Conservation (phyloP, 2,113 vertebrate genomes). For the Corythoichthys haematopterus region DNA sequence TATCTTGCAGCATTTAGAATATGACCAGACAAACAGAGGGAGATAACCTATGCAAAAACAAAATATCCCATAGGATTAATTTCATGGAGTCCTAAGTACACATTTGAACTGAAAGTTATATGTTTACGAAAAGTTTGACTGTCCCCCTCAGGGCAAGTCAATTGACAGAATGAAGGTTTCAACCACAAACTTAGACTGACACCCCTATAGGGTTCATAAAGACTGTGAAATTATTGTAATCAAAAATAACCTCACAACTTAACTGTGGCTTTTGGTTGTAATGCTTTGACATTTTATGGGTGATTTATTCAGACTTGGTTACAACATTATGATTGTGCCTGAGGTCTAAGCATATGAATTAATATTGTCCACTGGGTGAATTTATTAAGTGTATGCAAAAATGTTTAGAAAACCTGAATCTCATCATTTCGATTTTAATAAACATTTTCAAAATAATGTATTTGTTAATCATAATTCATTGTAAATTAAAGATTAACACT, state of each 20-base stretch:
- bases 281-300: constrained; percentile 20
- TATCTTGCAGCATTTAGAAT: constrained; percentile 32
- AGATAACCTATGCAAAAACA: constrained; percentile 56
- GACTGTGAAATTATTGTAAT: constrained; percentile 28
- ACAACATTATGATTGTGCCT: constrained; percentile 23
- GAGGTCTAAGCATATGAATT: constrained; percentile 18
- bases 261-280: constrained; percentile 32
- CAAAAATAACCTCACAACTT: constrained; percentile 21
- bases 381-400: too few species aligned
- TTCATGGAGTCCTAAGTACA: constrained; percentile 23
- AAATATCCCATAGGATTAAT: constrained; percentile 51
- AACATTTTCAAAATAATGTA: too few species aligned
- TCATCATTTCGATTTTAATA: too few species aligned
- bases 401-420: too few species aligned
- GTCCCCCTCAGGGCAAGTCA: constrained; percentile 43
- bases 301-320: constrained; percentile 43
- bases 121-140: constrained; percentile 42
- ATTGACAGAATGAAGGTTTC: constrained; percentile 23
- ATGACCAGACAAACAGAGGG: constrained; percentile 9
- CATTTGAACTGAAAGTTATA: constrained; percentile 55
- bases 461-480: too few species aligned
- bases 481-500: too few species aligned
- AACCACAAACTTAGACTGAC: constrained; percentile 24
- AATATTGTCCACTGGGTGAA: not conserved
- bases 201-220: constrained; percentile 12